Base-by-base conservation (phyloP, 2,888 invertebrate species). In the Gerris lacustris region DNA sequence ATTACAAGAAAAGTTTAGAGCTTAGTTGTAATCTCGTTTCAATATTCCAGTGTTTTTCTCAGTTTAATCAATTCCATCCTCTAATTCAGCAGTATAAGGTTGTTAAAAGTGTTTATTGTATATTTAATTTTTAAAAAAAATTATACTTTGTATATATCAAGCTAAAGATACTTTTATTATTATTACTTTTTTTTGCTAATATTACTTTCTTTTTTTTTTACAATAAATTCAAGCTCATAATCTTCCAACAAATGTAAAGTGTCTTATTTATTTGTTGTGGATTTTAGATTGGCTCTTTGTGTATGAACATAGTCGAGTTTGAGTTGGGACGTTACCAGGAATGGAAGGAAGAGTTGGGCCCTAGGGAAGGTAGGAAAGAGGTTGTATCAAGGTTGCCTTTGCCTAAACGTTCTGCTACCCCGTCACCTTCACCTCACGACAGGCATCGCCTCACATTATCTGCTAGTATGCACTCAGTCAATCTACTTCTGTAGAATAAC, bases 31-130 rank as follows among this genome's bases (percentile, higher is more conserved):
- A 96, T 81, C 93, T 99, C 79, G 91, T 96, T 75, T 94, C 95
- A 80, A 92, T 94, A 77, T 98, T 98, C 83, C 95, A 96, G 80
- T 97, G 96, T 80, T 96, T 99, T 80, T 97, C 98, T 11, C 92
- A 92, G 63, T 98, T 96, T 80, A 89, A 91, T 77, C 91, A 93
- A 79, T 98, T 98, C 82, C 98, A 99, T 81, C 88, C 90, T 68
- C 90, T 96, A 64, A 91, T 99, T 74, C 87, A 95, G 69, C 95
- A 96, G 80, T 96, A 96, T 80, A 96, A 98, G 85, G 91, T 90
- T 79, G 80, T 76, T 5, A 31, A 31, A 31, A 7, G 69, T 67
- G 70, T 71, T 70, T 62, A 62, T 67, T 68, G 62, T 64, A 45
- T 70, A 68, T 68, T 63, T 67, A 69, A 44, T 43, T 67, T 66